Conservation (phyloP, 2,797 vertebrate species). For the Microtus obscurus region DNA sequence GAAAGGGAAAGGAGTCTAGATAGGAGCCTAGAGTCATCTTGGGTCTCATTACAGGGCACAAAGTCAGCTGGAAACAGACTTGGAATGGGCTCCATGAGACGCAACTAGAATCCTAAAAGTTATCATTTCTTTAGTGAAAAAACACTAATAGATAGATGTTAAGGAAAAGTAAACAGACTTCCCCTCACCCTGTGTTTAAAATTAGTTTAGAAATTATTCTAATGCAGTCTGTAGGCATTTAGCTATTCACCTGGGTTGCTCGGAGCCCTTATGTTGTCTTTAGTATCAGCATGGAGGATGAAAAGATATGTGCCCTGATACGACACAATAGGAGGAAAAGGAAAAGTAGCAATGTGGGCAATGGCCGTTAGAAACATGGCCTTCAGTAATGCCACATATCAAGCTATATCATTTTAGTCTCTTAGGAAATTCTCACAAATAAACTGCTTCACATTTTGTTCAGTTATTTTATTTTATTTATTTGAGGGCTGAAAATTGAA, state of each 20-base stretch:
- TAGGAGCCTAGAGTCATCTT: neutral
- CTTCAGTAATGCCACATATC: neutral
- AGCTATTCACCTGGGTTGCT: neutral
- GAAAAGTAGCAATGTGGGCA: neutral
- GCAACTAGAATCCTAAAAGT: neutral
- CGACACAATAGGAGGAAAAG: neutral
- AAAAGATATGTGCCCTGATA: neutral
- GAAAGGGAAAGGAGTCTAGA: neutral
- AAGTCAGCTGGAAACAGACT: neutral
- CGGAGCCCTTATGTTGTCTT: neutral
- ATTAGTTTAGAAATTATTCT: slow-evolving; percentile 28
- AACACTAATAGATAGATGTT: neutral
- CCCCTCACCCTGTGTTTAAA: neutral
- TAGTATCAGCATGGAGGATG: neutral
- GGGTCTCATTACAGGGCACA: neutral
- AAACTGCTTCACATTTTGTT: neutral
- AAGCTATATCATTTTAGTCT: neutral
- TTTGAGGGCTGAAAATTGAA: neutral
- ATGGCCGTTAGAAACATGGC: neutral
- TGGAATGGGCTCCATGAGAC: neutral
- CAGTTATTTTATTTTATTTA: neutral
- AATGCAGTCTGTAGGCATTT: neutral
- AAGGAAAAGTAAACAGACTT: neutral
- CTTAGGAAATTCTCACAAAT: neutral
- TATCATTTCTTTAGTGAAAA: neutral